Evolutionary conservation across 1,140 invertebrate genomes (phyloP).

Genomic region (Steinernema feltiae): DNA sequence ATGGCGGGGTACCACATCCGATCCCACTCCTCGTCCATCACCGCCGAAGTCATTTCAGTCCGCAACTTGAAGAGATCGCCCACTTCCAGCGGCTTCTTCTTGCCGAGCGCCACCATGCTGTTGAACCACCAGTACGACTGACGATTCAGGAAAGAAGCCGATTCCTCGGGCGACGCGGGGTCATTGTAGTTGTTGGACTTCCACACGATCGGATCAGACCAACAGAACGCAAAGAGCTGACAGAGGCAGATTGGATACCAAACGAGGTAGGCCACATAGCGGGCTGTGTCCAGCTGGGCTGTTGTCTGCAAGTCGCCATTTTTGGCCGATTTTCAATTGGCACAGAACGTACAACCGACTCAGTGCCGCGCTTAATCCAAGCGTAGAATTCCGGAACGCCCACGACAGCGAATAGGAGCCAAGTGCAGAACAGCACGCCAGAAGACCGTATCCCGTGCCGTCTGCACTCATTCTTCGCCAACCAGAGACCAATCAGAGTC

Average conservation of each 20-base stretch:
- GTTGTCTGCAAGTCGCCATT: no score
- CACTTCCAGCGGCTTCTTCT: slow-evolving; percentile 33
- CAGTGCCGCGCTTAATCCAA: slow-evolving; percentile 34
- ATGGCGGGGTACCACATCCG: slow-evolving; percentile 25
- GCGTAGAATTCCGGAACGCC: slow-evolving; percentile 38
- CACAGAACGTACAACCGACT: no score
- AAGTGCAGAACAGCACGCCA: slow-evolving; percentile 30
- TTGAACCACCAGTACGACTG: slow-evolving; percentile 33
- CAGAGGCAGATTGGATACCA: slow-evolving; percentile 32
- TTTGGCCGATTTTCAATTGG: no score
- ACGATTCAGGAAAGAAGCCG: slow-evolving; percentile 36
- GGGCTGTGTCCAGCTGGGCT: slow-evolving; percentile 27
- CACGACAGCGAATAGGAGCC: slow-evolving; percentile 27
- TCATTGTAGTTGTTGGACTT: slow-evolving; percentile 17
- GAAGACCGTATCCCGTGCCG: slow-evolving; percentile 32
- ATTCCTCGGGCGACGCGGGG: slow-evolving; percentile 28
- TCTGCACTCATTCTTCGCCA: slow-evolving; percentile 27
- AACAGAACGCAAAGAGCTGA: slow-evolving; percentile 30
- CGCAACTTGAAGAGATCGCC: slow-evolving; percentile 34
- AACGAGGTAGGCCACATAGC: slow-evolving; percentile 32
- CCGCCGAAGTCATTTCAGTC: slow-evolving; percentile 24
- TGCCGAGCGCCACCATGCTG: slow-evolving; percentile 22
- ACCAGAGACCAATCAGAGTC: slow-evolving; percentile 24
- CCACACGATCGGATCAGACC: slow-evolving; percentile 30
- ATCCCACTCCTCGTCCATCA: slow-evolving; percentile 25